Evolutionary conservation across 2,113 vertebrate species (phyloP).

Genomic region (Nannobrachium achirus): DNA sequence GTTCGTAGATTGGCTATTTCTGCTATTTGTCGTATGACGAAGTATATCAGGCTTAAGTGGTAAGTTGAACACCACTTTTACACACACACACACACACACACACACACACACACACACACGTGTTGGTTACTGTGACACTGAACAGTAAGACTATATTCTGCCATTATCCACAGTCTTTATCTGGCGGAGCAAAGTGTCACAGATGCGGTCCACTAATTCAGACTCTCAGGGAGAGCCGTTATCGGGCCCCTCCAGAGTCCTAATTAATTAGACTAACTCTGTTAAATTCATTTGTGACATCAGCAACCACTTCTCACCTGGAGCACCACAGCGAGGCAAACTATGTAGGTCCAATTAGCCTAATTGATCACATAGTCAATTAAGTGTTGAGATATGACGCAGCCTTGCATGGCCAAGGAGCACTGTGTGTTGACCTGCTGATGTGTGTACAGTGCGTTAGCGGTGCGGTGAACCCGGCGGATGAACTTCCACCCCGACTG

Average conservation of each 20-base stretch:
- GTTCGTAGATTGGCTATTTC: too few relatives aligned
- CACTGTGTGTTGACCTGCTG: neutral
- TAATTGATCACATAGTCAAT: conserved; percentile 62
- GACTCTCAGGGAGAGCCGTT: conserved; percentile 52
- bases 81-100: too few relatives aligned
- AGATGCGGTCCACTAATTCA: conserved; percentile 63
- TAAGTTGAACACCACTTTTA: too few relatives aligned
- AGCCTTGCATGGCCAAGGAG: conserved; percentile 3
- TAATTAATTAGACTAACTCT: conserved; percentile 72
- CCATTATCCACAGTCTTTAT: conserved; percentile 49
- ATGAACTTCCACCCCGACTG: neutral
- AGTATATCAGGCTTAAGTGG: too few relatives aligned
- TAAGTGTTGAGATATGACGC: conserved; percentile 47
- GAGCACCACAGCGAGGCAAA: conserved; percentile 60
- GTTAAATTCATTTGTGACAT: conserved; percentile 71
- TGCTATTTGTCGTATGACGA: too few relatives aligned
- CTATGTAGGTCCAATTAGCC: conserved; percentile 52
- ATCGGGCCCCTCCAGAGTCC: conserved; percentile 61
- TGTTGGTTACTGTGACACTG: neutral
- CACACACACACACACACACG: too few relatives aligned
- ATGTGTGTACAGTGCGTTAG: too few relatives aligned
- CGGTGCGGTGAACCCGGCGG: too few relatives aligned
- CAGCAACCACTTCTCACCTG: conserved; percentile 68
- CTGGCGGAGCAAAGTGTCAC: conserved; percentile 57
- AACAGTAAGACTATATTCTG: neutral